These are phyloP conservation scores for Lasioglossum leucozonium DNA, from an alignment of 2,888 invertebrate species.

Conservation along the genomic window DNA sequence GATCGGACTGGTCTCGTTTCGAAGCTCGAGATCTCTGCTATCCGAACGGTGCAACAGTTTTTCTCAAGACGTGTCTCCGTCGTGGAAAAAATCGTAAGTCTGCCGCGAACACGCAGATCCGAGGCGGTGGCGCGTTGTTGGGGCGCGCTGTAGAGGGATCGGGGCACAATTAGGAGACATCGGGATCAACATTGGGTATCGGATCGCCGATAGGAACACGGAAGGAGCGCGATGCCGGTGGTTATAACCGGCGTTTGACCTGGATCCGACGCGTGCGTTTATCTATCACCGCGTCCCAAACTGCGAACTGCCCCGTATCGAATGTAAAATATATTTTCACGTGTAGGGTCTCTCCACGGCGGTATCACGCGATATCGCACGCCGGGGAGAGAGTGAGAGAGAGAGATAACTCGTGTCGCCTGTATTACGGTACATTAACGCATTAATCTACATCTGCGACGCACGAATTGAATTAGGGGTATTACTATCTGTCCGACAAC, in stretches of 20 bases:
- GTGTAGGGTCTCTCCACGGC: too few relatives aligned
- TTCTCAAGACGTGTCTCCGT: background rate
- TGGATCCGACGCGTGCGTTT: slow-evolving; percentile 25
- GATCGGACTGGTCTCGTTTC: too few relatives aligned
- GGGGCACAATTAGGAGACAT: background rate
- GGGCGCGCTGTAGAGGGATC: background rate
- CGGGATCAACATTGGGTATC: slow-evolving; percentile 11
- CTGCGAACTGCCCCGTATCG: slow-evolving; percentile 1
- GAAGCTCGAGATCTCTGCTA: background rate
- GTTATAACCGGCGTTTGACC: slow-evolving; percentile 20
- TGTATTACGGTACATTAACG: slow-evolving; percentile 26
- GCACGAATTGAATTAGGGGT: slow-evolving; percentile 33
- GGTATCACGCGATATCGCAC: slow-evolving; percentile 4
- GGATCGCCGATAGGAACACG: background rate
- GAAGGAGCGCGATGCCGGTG: slow-evolving; percentile 4
- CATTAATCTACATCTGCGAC: slow-evolving; percentile 21
- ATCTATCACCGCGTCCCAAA: slow-evolving; percentile 11
- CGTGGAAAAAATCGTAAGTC: background rate
- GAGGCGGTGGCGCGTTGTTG: background rate
- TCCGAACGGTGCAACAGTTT: background rate
- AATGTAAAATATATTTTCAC: slow-evolving; percentile 36
- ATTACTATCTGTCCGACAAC: slow-evolving; percentile 12
- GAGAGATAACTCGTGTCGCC: slow-evolving; percentile 24
- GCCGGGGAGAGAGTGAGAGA: background rate
- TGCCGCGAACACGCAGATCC: background rate